Conservation (phyloP, 1,140 invertebrate species). For the Calosoma granatense region DNA sequence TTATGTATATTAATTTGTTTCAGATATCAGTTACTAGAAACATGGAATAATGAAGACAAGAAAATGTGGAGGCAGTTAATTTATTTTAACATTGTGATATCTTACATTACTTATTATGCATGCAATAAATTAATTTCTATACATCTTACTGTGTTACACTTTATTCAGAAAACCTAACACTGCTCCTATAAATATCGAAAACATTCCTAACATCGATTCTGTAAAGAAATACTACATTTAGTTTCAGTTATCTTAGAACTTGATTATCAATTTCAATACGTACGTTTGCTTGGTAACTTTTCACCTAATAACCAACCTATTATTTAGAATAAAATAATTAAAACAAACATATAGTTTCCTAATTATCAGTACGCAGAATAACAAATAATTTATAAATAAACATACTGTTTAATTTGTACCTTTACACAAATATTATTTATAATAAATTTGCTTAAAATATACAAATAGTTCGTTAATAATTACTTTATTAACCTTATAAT, state of each 20-base stretch:
- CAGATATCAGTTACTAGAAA: neutral
- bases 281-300: conserved; percentile 36
- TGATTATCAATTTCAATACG: conserved; percentile 12
- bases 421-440: no score
- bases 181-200: neutral
- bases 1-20: neutral
- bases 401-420: no score
- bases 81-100: neutral
- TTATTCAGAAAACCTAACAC: neutral
- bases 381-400: no score
- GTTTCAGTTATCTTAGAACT: neutral
- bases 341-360: no score
- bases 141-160: neutral
- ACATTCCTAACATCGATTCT: neutral
- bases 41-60: no score
- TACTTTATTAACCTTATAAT: no score
- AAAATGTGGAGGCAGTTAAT: no score
- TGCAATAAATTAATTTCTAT: neutral
- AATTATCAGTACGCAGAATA: no score
- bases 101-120: neutral
- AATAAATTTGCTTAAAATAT: no score
- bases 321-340: no score
- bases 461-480: no score
- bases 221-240: neutral
- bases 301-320: conserved; percentile 50